Base-by-base conservation (phyloP, 37 sponge, comb jelly and placozoan species). In the Bolinopsis microptera region DNA sequence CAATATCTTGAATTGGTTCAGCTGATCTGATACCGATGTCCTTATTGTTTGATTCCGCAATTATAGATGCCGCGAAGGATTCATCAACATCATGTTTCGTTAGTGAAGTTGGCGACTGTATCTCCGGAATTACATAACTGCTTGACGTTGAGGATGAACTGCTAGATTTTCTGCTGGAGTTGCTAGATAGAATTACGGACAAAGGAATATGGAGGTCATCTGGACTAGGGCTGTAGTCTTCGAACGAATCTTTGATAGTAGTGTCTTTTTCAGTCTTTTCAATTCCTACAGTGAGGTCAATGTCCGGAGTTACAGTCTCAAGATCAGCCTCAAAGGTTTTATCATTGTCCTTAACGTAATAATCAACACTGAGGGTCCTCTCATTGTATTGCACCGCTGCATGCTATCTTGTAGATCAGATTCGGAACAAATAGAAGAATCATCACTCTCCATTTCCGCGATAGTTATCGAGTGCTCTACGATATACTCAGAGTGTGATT, bases 351-450 rank as follows among this genome's bases (percentile, higher is more conserved):
- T 48, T 48, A 18, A 48, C 5, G 61, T 13, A 48, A 48, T 48
- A 5, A 48, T 48, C 61, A 48, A 48, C 61, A 48, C 61, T 48
- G 61, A 48, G 61, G 9, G 61, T 22, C 80, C 80, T 77, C 33
- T 77, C 33, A 77, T 77, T 32, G 28, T 36, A 1, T 32, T 1
- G 36, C 28, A 77, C 34, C 32, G 27, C 36, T 18, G 33, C 80
- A 77, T 77, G 80, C 80, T 77, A 21, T 77, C 80, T 36, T 16
- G 1, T 0, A 77, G 13, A 32, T 77, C 80, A 77, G 80, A 35
- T 35, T 31, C 80, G 0, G 80, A 77, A 18, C 80, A 77, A 22
- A 77, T 28, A 5, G 80, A 77, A 3, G 80, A 77, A 77, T 9
- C 21, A 3, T 27, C 22, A 18, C 80, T 77, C 5, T 27, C 27